Evolutionary conservation across 2,113 vertebrate species (phyloP).

Genomic region (Hippocampus comes): DNA sequence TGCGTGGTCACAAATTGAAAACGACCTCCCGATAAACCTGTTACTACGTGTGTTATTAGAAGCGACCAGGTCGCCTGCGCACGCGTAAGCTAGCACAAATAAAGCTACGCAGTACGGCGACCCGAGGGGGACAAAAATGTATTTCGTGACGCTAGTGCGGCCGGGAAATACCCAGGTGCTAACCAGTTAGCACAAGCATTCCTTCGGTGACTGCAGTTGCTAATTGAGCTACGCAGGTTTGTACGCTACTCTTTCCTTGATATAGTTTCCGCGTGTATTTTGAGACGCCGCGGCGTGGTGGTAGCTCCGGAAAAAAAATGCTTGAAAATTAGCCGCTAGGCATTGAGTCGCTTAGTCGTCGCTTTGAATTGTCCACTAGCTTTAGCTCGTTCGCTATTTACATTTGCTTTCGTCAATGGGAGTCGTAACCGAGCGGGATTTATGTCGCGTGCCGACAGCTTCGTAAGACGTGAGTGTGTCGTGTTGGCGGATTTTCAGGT

Average conservation of each 20-base stretch:
- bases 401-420: neutral
- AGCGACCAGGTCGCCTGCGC: neutral
- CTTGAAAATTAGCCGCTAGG: neutral
- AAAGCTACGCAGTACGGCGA: conserved; percentile 4
- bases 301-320: neutral
- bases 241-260: accelerated
- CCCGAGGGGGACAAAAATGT: conserved; percentile 29
- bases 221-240: conserved; percentile 27
- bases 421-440: neutral
- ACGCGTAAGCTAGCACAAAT: conserved; percentile 45
- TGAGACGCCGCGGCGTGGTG: neutral
- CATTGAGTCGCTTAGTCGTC: neutral
- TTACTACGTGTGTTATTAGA: neutral
- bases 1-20: neutral
- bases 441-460: neutral
- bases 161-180: neutral
- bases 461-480: neutral
- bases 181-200: neutral
- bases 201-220: conserved; percentile 42
- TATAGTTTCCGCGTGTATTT: no score
- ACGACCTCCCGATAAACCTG: neutral
- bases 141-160: no score
- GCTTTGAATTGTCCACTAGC: neutral
- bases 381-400: neutral
- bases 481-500: neutral